A percentile compares a stretch with the other conserved stretches of the same genome.
Conservation (phyloP, 1,140 invertebrate genomes). For the Teleopsis dalmanni region DNA sequence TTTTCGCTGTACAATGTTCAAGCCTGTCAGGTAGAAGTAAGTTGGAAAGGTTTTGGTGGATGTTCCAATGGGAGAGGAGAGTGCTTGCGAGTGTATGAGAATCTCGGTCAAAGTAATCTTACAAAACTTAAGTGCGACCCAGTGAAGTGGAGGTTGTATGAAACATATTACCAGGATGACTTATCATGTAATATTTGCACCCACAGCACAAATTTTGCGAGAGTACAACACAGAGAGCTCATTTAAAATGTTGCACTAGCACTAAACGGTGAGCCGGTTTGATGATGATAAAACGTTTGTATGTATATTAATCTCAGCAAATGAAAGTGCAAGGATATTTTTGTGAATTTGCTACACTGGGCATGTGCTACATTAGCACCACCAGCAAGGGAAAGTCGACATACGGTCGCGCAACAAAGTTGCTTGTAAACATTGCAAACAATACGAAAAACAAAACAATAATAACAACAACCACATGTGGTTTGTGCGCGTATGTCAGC, state of each 20-base stretch:
- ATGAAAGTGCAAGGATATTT: constrained; percentile 6
- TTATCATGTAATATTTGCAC: not conserved
- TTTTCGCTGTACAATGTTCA: too few relatives aligned
- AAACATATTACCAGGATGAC: too few relatives aligned
- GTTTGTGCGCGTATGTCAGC: not conserved
- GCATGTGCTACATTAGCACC: not conserved
- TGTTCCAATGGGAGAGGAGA: too few relatives aligned
- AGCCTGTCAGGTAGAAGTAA: too few relatives aligned
- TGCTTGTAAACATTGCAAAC: constrained; percentile 13
- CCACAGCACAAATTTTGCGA: not conserved
- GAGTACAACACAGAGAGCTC: not conserved
- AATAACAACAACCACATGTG: not conserved
- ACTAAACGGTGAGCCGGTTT: not conserved
- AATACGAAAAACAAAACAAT: not conserved
- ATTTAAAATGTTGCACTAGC: not conserved
- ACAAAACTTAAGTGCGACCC: constrained; percentile 37
- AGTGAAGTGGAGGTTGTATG: too few relatives aligned
- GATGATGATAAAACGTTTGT: not conserved
- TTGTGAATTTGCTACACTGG: not conserved
- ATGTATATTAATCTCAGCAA: not conserved
- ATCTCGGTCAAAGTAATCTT: constrained; percentile 45
- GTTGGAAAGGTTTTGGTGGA: too few relatives aligned
- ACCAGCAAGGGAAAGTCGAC: constrained; percentile 8
- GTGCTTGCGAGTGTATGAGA: too few relatives aligned
- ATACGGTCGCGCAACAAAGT: constrained; percentile 41